Conservation (phyloP, 2,888 invertebrate genomes). For the Drosophila ezoana region DNA sequence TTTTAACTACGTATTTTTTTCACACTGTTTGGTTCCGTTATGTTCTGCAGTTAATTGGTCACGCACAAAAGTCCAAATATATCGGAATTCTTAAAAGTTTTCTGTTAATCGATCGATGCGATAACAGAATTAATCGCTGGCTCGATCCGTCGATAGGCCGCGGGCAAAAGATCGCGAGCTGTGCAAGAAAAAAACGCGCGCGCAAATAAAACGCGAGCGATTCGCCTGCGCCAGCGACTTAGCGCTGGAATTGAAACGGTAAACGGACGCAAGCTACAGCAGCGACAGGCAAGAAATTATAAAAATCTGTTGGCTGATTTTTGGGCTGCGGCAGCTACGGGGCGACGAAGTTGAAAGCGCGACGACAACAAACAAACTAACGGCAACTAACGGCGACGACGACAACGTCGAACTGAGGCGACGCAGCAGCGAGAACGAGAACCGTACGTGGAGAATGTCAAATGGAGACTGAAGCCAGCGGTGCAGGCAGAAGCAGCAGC, state of each 20-base stretch:
- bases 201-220: constrained; percentile 60
- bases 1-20: constrained; percentile 11
- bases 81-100: constrained; percentile 1
- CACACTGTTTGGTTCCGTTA: constrained; percentile 24
- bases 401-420: constrained; percentile 38
- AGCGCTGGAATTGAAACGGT: constrained; percentile 17
- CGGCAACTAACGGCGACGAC: constrained; percentile 50
- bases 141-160: constrained; percentile 12
- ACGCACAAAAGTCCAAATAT: constrained; percentile 34
- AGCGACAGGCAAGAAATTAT: constrained; percentile 37
- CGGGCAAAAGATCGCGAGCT: constrained; percentile 41
- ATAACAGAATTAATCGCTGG: background rate
- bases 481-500: constrained; percentile 39
- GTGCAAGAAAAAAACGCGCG: constrained; percentile 54
- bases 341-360: constrained; percentile 52
- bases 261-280: constrained; percentile 27
- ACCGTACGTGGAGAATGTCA: constrained; percentile 85
- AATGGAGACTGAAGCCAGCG: constrained; percentile 84
- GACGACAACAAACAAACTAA: constrained; percentile 47
- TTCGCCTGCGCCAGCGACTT: constrained; percentile 46
- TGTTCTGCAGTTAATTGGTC: background rate
- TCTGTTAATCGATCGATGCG: background rate
- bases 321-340: constrained; percentile 37
- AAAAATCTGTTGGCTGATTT: constrained; percentile 24
- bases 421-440: constrained; percentile 64